Evolutionary conservation across 64 coral and sea anemone species (phyloP), one percentile per base, ranked within the genome.

Genomic region (Actinia tenebrosa): DNA sequence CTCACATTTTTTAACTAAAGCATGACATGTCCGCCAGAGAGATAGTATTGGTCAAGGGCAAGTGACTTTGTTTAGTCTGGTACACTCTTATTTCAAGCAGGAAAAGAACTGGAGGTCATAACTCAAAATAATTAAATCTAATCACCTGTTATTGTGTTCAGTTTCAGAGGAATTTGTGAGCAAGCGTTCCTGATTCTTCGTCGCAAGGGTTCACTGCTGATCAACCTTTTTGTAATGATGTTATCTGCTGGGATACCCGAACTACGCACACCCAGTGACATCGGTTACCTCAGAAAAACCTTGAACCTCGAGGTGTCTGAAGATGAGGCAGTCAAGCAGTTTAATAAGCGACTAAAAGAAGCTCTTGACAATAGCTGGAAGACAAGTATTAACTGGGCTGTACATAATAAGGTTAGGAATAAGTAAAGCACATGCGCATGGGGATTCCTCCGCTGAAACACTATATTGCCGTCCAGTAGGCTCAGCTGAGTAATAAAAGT

Each of bases 201-300:
- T 16, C 88, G 91, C 18, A 92, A 93, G 47, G 94, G 94, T 3
- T 84, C 89, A 13, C 80, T 96, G 46, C 45, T 96, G 15, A 96
- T 96, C 53, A 96, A 89, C 3, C 81, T 96, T 18, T 96, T 96
- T 58, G 91, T 93, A 13, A 96, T 96, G 94, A 96, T 96, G 94
- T 69, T 96, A 19, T 96, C 94, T 9, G 89, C 94, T 20, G 94
- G 94, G 8, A 92, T 96, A 8, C 94, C 94, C 0, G 94, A 96
- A 80, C 60, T 96, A 45, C 91, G 91, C 2, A 90, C 91, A 7
- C 59, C 90, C 7, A 79, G 90, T 60, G 94, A 96, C 30, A 96
- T 96, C 68, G 86, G 83, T 9, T 96, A 96, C 89, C 56, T 96
- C 9, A 91, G 94, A 4, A 90, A 93, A 80, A 96, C 91, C 16